A percentile compares a stretch with the other conserved stretches of the same genome.
phyloP scores from a whole-genome alignment of 2,797 vertebrate species.

The Morelia viridis region DNA sequence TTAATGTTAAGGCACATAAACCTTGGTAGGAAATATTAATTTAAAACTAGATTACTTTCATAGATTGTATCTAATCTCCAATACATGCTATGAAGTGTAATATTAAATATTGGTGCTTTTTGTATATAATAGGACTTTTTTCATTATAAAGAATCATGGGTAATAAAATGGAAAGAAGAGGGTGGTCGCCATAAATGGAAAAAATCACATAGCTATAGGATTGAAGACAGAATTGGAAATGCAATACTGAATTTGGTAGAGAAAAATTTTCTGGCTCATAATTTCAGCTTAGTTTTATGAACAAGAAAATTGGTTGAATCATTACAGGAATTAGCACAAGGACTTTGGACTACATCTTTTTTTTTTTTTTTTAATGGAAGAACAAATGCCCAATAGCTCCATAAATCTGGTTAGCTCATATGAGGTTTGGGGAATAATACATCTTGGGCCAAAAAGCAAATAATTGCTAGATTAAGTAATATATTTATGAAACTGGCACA shows the following conservation, averaged over 20 bases:
- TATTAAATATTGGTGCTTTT: not conserved
- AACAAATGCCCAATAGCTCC: not conserved
- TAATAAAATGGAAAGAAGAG: not conserved
- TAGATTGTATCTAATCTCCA: not conserved
- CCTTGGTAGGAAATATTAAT: not conserved
- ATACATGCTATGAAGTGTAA: not conserved
- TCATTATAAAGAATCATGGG: not conserved
- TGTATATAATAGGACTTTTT: not conserved
- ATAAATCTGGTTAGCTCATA: not conserved
- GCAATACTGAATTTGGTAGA: not conserved
- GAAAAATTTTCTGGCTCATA: not conserved
- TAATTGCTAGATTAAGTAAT: not conserved
- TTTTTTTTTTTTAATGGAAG: not conserved
- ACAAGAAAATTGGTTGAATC: not conserved
- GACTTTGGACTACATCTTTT: not conserved
- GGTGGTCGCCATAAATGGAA: not conserved
- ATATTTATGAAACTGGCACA: not conserved
- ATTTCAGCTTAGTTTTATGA: not conserved
- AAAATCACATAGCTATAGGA: not conserved
- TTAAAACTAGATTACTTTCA: not conserved
- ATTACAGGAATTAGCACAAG: not conserved
- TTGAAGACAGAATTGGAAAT: not conserved
- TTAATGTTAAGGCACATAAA: not conserved
- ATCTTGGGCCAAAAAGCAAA: not conserved
- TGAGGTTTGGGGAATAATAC: not conserved